These are phyloP conservation scores for Drosophila pectinifera DNA, from an alignment of 1,140 invertebrate species.

Conservation along the genomic window DNA sequence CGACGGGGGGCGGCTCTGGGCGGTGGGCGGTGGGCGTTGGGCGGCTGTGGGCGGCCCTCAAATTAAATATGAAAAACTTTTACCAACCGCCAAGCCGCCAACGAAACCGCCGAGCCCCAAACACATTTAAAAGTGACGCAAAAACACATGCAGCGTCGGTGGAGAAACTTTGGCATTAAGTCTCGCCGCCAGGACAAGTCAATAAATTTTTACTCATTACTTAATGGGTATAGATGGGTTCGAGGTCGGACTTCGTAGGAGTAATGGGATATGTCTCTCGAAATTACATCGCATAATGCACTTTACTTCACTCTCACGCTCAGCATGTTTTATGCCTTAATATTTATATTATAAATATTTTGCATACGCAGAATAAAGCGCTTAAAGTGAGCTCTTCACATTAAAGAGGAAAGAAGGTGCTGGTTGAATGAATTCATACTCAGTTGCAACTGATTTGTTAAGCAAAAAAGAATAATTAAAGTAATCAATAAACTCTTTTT, in stretches of 20 bases:
- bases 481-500: constrained; percentile 5
- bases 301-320: neutral
- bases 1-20: no score
- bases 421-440: constrained; percentile 1
- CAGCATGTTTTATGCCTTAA: neutral
- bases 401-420: neutral
- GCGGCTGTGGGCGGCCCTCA: constrained; percentile 41
- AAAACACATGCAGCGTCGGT: constrained; percentile 53
- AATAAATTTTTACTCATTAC: constrained; percentile 55
- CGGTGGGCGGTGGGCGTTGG: neutral
- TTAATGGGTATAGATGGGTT: constrained; percentile 39
- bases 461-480: neutral
- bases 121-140: constrained; percentile 72
- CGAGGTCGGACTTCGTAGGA: constrained; percentile 4
- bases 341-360: constrained; percentile 1
- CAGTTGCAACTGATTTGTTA: constrained; percentile 5
- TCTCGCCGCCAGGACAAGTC: constrained; percentile 40
- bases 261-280: constrained; percentile 8
- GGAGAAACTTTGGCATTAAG: constrained; percentile 67
- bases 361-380: neutral
- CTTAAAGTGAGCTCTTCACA: neutral
- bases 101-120: constrained; percentile 46
- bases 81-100: constrained; percentile 34
- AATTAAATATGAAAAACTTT: constrained; percentile 83
- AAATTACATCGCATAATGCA: constrained; percentile 11